Evolutionary conservation across 1,140 invertebrate species (phyloP), one percentile per base, ranked within the genome.

Genomic region (Semibalanus balanoides): DNA sequence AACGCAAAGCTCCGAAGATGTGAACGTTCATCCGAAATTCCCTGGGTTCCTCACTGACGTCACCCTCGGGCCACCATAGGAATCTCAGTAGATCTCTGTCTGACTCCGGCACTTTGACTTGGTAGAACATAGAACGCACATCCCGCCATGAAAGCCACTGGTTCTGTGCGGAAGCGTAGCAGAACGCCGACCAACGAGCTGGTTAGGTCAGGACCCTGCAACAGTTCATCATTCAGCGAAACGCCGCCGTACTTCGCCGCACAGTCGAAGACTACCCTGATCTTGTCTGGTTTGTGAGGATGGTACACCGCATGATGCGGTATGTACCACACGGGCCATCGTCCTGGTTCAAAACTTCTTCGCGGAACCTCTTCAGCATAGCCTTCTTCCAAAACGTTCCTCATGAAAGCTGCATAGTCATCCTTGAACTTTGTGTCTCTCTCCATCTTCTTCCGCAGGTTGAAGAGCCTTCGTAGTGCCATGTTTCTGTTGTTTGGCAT

Each of bases 181-280:
- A 83, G 78, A n/a, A 82, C 80, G 5, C 79, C 81, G 0, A 78
- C 22, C 5, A 82, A 75, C 0, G 25, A 64, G 28, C 79, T 81
- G 11, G 78, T 77, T 14, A 80, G 74, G 74, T 81, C 81, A 0
- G 81, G 81, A 0, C 82, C 81, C 27, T 77, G 74, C 0, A 82
- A 31, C 19, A 81, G 64, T 19, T 77, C n/a, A 31, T 80, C 78
- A 64, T 83, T 83, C 22, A 83, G 69, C 17, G 79, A 79, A 27
- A 31, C 69, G 0, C 78, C 80, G 25, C 74, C 43, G 72, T 70
- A 78, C 43, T 77, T 78, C 19, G 79, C 81, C 64, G 75, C 75
- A 72, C 78, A 79, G 75, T 82, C 81, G 73, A 81, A 82, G 0
- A 82, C 82, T 0, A 82, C 78, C 17, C 82, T 22, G 0, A 82